phyloP scores from a whole-genome alignment of 1,140 invertebrate species.

The Meloidogyne chitwoodi region DNA sequence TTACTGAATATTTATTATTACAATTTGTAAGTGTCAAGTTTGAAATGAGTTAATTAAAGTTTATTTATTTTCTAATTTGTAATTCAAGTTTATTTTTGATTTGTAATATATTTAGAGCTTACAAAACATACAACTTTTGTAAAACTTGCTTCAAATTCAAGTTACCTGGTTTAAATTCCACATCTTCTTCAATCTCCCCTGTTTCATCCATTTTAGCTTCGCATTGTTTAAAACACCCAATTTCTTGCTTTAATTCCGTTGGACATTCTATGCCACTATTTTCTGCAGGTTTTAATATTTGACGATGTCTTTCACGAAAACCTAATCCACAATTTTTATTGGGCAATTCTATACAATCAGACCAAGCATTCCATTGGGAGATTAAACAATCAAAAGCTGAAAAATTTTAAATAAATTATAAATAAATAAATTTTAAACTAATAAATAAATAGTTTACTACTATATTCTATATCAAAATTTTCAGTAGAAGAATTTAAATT shows the following conservation, averaged over 20 bases:
- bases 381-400: conserved; percentile 7
- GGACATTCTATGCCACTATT: conserved; percentile 10
- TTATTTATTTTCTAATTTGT: too few relatives aligned
- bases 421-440: too few relatives aligned
- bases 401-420: too few relatives aligned
- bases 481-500: not conserved
- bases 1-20: too few relatives aligned
- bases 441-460: too few relatives aligned
- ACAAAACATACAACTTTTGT: too few relatives aligned
- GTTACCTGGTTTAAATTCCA: not conserved
- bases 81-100: too few relatives aligned
- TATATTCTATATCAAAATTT: not conserved
- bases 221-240: conserved; percentile 17
- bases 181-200: too few relatives aligned
- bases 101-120: too few relatives aligned
- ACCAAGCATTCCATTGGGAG: conserved; percentile 3
- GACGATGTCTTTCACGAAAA: not conserved
- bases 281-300: not conserved
- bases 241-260: not conserved
- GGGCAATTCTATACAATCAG: conserved; percentile 3
- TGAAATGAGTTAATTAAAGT: too few relatives aligned
- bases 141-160: not conserved
- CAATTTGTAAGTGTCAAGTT: too few relatives aligned
- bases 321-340: not conserved
- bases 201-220: not conserved